Evolutionary conservation across 2,113 vertebrate genomes (phyloP).

Genomic region (Semicossyphus pulcher): DNA sequence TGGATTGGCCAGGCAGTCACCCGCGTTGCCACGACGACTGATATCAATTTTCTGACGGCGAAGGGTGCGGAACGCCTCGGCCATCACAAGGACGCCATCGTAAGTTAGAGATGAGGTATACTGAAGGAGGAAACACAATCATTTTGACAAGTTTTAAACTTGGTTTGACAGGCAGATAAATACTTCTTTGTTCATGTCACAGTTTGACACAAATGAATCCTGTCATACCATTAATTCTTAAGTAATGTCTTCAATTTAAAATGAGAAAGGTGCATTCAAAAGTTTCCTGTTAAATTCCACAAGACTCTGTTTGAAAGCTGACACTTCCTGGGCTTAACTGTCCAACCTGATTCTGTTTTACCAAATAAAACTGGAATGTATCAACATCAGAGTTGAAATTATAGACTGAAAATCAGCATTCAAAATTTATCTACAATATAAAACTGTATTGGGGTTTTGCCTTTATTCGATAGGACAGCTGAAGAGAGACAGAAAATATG

Average conservation of each 20-base stretch:
- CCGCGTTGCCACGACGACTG: slow-evolving; percentile 97
- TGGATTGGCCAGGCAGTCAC: slow-evolving; percentile 97
- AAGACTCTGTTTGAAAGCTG: neutral
- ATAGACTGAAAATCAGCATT: too few relatives aligned
- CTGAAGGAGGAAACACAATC: slow-evolving; percentile 72
- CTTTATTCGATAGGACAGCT: too few relatives aligned
- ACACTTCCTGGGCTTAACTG: neutral
- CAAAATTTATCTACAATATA: too few relatives aligned
- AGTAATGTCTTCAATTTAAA: neutral
- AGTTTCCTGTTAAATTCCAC: neutral
- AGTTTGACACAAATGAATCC: neutral
- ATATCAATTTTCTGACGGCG: slow-evolving; percentile 98
- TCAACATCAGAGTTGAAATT: too few relatives aligned
- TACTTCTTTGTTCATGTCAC: neutral
- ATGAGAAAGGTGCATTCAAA: neutral
- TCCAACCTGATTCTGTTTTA: neutral
- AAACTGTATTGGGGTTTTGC: too few relatives aligned
- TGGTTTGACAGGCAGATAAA: neutral
- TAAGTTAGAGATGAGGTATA: slow-evolving; percentile 98
- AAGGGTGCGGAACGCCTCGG: slow-evolving; percentile 97
- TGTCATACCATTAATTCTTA: neutral
- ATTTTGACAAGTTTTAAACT: neutral
- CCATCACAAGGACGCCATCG: slow-evolving; percentile 97
- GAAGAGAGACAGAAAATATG: too few relatives aligned
- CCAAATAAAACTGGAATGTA: neutral